Evolutionary conservation across 1,140 invertebrate species (phyloP).

Genomic region (Formica exsecta): DNA sequence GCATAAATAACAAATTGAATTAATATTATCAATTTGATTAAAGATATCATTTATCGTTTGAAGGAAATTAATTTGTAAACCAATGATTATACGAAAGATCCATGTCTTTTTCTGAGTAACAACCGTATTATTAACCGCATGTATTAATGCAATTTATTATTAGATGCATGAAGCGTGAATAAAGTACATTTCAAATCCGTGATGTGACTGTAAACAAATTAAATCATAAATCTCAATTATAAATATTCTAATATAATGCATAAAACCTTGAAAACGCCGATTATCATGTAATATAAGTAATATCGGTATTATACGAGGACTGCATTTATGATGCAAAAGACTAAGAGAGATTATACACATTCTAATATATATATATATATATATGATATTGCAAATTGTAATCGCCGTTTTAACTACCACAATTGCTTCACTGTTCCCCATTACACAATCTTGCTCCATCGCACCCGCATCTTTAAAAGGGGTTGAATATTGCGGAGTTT

Average conservation of each 20-base stretch:
- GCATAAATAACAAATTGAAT: background rate
- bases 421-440: constrained; percentile 33
- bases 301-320: constrained; percentile 26
- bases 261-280: constrained; percentile 32
- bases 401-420: constrained; percentile 29
- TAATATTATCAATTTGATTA: background rate
- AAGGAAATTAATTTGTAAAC: background rate
- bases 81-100: background rate
- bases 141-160: constrained; percentile 35
- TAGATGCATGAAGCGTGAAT: constrained; percentile 22
- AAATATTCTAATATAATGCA: constrained; percentile 50
- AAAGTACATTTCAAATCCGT: constrained; percentile 7
- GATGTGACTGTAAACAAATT: constrained; percentile 50
- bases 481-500: constrained; percentile 6
- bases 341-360: background rate
- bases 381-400: constrained; percentile 43
- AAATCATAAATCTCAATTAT: constrained; percentile 45
- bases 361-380: background rate
- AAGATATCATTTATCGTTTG: background rate
- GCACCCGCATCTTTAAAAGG: constrained; percentile 23
- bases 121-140: constrained; percentile 6
- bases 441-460: constrained; percentile 30
- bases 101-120: background rate
- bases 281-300: constrained; percentile 55
- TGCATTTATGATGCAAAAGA: constrained; percentile 46